Percentiles rank a stretch among this genome's conserved stretches.
Evolutionary conservation across 2,113 vertebrate genomes (phyloP).

Genomic region (Cygnus buccinator): DNA sequence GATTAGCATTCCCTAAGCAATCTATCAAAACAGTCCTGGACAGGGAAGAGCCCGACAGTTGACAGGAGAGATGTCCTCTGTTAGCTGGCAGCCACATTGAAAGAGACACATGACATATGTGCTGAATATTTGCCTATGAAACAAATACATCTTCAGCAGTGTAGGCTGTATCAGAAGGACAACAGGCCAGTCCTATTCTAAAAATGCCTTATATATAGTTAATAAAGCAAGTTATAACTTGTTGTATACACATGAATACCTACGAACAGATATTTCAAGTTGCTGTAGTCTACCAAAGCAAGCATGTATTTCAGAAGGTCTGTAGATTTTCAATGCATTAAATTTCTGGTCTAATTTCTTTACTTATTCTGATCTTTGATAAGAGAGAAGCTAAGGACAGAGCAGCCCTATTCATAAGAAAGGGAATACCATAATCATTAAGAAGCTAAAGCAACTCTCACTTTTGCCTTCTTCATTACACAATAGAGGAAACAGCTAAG

Average conservation of each 20-base stretch:
- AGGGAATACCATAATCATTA: background rate
- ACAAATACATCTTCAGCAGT: background rate
- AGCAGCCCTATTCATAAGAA: background rate
- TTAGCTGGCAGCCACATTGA: background rate
- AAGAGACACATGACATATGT: background rate
- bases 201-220: background rate
- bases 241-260: background rate
- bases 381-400: background rate
- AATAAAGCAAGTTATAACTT: background rate
- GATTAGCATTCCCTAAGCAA: constrained; percentile 7
- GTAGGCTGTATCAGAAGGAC: background rate
- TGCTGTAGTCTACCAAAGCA: background rate
- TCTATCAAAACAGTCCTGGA: constrained; percentile 1
- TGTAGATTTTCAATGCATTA: background rate
- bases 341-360: background rate
- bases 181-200: background rate
- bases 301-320: background rate
- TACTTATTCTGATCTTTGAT: background rate
- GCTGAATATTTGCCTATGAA: background rate
- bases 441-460: background rate
- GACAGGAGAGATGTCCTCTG: background rate
- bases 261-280: background rate
- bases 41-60: background rate
- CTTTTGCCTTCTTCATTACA: background rate
- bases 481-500: background rate